A percentile compares a stretch with the other conserved stretches of the same genome.
Evolutionary conservation across 2,113 vertebrate genomes (phyloP).

Genomic region (Arenaria interpres): DNA sequence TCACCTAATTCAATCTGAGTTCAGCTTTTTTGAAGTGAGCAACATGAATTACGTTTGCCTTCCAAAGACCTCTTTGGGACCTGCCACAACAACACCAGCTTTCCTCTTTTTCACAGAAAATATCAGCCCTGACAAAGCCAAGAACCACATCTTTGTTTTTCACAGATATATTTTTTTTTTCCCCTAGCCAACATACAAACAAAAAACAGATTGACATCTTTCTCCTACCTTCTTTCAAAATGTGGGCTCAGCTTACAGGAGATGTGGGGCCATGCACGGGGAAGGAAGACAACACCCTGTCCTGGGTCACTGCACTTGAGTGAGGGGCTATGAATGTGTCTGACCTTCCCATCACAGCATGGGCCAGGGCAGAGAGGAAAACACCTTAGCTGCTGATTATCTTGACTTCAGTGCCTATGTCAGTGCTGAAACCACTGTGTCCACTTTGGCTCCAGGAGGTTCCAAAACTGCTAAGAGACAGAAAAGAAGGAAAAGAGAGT

Average conservation of each 20-base stretch:
- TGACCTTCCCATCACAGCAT: not conserved
- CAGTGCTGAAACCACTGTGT: not conserved
- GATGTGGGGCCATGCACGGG: not conserved
- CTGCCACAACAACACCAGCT: rapidly evolving
- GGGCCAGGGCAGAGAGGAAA: not conserved
- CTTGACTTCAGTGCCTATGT: not conserved
- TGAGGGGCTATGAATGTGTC: not conserved
- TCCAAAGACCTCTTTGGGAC: not conserved
- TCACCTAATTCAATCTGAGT: not conserved
- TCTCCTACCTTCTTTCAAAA: not conserved
- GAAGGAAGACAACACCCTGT: not conserved
- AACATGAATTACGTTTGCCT: not conserved
- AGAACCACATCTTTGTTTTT: not conserved
- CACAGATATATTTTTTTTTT: not conserved
- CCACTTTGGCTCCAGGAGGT: not conserved
- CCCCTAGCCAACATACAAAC: not conserved
- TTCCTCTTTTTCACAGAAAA: not conserved
- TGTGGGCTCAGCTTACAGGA: not conserved
- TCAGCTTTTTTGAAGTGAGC: not conserved
- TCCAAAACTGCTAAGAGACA: not conserved
- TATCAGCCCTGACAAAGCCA: not conserved
- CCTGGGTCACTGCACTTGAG: not conserved
- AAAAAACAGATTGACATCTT: not conserved
- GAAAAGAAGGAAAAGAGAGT: not conserved
- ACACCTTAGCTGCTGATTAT: not conserved